Evolutionary conservation across 92 coral and sea anemone genomes (phyloP), one percentile per base, ranked within the genome.

Genomic region (Pocillopora meandrina): DNA sequence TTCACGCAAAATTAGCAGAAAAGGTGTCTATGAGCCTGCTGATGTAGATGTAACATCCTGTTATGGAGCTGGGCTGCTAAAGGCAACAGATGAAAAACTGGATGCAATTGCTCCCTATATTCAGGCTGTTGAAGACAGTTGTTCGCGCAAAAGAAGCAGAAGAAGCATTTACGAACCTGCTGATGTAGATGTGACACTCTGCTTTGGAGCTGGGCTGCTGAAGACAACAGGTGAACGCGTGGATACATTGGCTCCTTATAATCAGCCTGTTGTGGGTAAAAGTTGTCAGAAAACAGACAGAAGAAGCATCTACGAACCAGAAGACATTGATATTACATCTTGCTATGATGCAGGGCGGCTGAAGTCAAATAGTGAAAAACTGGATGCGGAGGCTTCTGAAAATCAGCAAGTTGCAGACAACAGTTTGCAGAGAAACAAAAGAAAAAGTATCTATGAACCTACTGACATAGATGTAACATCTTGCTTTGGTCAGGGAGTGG

Each of bases 261-360:
- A 2, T 58, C 55, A 78, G 18, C 31, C 20, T 11, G 20, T 42
- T 21, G 12, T 17, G 12, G 68, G 18, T n/a, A 78, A 78, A 26
- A 21, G 35, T 5, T 36, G 0, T 42, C 58, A 61, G 72, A 20
- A 61, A 31, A 12, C 71, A 18, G 61, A 42, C 17, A 16, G 60
- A 15, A 16, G 60, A 61, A 78, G 82, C 82, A 9, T 78, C 55
- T 78, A 78, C 42, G 82, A 36, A 58, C 59, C 82, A 11, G 71
- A 19, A 11, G 61, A 78, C 8, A 21, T 61, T 2, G 84, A 80
- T 68, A 49, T 67, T 17, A 80, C 84, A 0, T n/a, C 75, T 20
- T 66, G 84, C 11, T 12, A 67, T 80, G 82, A 71, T 12, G 12
- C 60, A 17, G 82, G 82, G 21, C 34, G 36, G 0, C 13, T 36